Base-by-base conservation (phyloP, 2,797 vertebrate species). In the Stomatorhinus walkeri region DNA sequence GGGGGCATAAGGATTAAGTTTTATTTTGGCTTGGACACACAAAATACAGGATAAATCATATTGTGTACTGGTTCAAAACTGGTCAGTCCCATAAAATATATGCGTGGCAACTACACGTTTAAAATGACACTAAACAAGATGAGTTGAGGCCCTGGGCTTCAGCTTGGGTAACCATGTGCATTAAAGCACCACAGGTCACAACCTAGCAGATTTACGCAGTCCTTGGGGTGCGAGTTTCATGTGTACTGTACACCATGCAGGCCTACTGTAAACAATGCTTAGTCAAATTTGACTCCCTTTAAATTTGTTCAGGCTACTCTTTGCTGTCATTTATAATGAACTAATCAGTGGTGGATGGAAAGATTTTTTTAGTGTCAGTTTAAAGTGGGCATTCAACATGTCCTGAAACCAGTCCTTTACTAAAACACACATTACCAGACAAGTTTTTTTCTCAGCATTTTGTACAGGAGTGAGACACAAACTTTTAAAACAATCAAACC, bases 401-500 rank as follows among this genome's bases (percentile, higher is more conserved):
- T 14, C 68, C 32, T 72, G 64, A 36, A 72, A 72, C 64, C 68
- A 76, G 68, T 40, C 28, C 14, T 40, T 40, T 76, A 32, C 32
- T 36, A 36, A 16, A 36, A 76, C 28, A 76, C 68, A 72, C 61
- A 68, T 14, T 36, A 36, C 12, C 28, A 36, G 14, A 40, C 76
- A 46, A 46, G 40, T 19, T 7, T 81, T 46, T 79, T 81, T n/a
- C 22, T 4, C 10, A 28, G 28, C 12, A 12, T 72, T 68, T 14
- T 36, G 64, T 72, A 72, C 64, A 36, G 64, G 10, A 32, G 9
- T 64, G 22, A 22, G 56, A 68, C 28, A 68, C 61, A 36, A 22
- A 36, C 28, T 43, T 81, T 81, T n/a, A 81, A 86, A 89, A 86
- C 36, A 52, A 85, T 89, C 52, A 86, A 89, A 28, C 24, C 28